Percentiles rank a stretch among this genome's conserved stretches.
Evolutionary conservation across 2,888 invertebrate species (phyloP).

Genomic region (Thumatha senex): DNA sequence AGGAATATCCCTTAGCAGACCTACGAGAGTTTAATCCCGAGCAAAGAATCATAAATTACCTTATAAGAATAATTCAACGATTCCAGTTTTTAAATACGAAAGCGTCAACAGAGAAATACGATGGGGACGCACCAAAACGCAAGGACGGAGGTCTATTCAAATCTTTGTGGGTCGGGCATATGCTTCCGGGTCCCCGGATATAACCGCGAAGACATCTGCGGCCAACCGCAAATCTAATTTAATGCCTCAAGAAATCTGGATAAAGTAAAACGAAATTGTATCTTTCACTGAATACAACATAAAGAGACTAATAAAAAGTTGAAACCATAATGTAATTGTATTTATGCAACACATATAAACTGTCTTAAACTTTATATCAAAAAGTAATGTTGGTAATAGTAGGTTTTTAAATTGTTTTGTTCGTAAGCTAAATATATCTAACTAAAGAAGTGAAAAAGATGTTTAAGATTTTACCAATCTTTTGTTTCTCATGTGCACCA

Average conservation of each 20-base stretch:
- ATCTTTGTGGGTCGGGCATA: conserved; percentile 46
- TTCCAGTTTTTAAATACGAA: too few relatives aligned
- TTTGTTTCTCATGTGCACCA: too few relatives aligned
- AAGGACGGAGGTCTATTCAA: conserved; percentile 50
- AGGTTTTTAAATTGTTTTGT: neutral
- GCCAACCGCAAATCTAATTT: conserved; percentile 71
- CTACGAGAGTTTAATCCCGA: too few relatives aligned
- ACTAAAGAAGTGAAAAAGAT: too few relatives aligned
- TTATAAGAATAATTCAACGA: too few relatives aligned
- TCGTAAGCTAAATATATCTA: too few relatives aligned
- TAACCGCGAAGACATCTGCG: conserved; percentile 68
- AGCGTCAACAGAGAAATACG: too few relatives aligned
- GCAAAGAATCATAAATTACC: too few relatives aligned
- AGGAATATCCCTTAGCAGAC: too few relatives aligned
- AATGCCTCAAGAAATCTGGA: conserved; percentile 71
- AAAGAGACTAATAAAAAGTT: conserved; percentile 29
- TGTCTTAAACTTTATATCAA: conserved; percentile 12
- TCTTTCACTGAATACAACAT: conserved; percentile 31
- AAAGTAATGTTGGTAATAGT: conserved; percentile 2
- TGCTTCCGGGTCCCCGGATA: conserved; percentile 48
- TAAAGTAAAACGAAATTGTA: conserved; percentile 65
- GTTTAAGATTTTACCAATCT: too few relatives aligned
- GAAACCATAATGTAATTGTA: conserved; percentile 12
- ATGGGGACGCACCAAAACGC: neutral
- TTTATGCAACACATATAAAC: conserved; percentile 15